Evolutionary conservation across 2,888 invertebrate genomes (phyloP), one percentile per base, ranked within the genome.

Genomic region (Troglohyphantes excavatus): DNA sequence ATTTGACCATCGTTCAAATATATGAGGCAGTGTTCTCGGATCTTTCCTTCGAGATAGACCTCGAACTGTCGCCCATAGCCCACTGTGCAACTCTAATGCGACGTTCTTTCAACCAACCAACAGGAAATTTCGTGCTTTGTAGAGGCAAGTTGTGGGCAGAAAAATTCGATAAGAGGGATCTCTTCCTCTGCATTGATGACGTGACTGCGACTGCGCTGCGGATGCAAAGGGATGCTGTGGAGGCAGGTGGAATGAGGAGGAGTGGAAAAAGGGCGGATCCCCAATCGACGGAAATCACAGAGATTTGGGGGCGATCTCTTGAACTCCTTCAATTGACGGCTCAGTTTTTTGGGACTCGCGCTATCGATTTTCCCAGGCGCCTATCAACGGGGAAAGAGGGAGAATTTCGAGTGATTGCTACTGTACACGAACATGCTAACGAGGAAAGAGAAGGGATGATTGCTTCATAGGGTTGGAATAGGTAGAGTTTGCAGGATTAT

Each of bases 181-280:
- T 6, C 39, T 61, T 68, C 46, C 27, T 19, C 73, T 73, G 83
- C 83, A 83, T 72, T 73, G n/a, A n/a, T n/a, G n/a, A 63, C 53
- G 59, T 6, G 11, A 11, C 7, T 46, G 63, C 83, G 83, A 29
- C 23, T 59, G 61, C 29, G 82, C 67, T 81, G 70, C 82, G 82
- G 72, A 65, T 83, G 83, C n/a, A n/a, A n/a, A 33, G 61, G 72
- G 72, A 39, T 39, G 39, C 39, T 53, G n/a, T 53, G 65, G 73
- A 61, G 72, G 83, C 83, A 83, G 83, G 82, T 82, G 82, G 29
- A n/a, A 53, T 17, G 53, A 11, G 39, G 43, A 2, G 53, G 23
- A 53, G 65, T 11, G 23, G 78, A 72, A 68, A 82, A 73, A 83
- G 83, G 83, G 83, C 83, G 73, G 83, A 73, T 29, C 81, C 83